Base-by-base conservation (phyloP, 2,113 vertebrate species). In the Delphinus delphis region DNA sequence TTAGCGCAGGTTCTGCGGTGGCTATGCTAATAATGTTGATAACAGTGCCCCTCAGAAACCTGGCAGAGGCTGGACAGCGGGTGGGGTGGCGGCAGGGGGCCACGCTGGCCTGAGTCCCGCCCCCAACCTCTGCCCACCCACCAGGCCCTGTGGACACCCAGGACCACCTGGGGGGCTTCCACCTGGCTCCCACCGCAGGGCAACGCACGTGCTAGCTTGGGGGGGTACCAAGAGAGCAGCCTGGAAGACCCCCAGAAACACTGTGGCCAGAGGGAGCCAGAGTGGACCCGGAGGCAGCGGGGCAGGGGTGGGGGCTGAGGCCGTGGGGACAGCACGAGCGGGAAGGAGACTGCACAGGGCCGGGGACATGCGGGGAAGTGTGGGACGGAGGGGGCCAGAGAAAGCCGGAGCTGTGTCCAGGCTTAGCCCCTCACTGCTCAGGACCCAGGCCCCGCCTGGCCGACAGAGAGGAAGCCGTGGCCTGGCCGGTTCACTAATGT, bases 21-120 rank as follows among this genome's bases (percentile, higher is more conserved):
- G 44, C 88, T 94, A 47, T 8, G 90, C 90, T 90, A 85, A 95
- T 81, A 87, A 79, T 73, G 83, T 53, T 86, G 85, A 92, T 70
- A 70, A 73, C 93, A 96, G 95, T 53, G 60, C 70, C 17, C 90
- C 84, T 97, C 83, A 83, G 96, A 96, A 67, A 17, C 33, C 91
- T 93, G 91, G 95, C 92, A 53, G 79, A 36, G 74, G 84, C 71
- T 50, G 2, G 12, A 18, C 44, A 74, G 50, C 0, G 6, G 71
- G 67, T 4, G n/a, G 80, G 31, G 63, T 1, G 14, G 15, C 36
- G 28, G 1, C 1, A 8, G 93, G 28, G 81, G 77, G 47, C 53
- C 73, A 36, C 0, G 26, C 41, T 47, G 47, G 47, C 11, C 47
- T 50, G 5, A 25, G 44, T 38, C 36, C 58, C 44, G 17, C 53